A percentile compares a stretch with the other conserved stretches of the same genome.
Evolutionary conservation across 1,140 invertebrate species (phyloP).

Genomic region (Coelopa frigida): DNA sequence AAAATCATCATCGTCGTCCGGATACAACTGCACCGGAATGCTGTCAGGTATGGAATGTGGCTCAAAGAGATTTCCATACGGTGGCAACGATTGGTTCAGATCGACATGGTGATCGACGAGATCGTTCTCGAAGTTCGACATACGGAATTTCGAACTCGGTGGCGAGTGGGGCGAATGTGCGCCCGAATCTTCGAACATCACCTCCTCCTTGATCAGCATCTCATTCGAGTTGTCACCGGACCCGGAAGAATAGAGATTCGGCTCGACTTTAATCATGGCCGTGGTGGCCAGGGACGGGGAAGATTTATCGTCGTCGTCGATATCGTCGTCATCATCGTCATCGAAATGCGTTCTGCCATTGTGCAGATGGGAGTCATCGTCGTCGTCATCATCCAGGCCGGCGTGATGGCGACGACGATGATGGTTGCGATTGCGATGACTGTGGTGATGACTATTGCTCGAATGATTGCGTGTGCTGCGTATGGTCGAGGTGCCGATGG

Average conservation of each 20-base stretch:
- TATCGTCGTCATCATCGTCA: constrained; percentile 40
- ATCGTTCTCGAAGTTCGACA: constrained; percentile 40
- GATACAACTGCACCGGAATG: constrained; percentile 40
- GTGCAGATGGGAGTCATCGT: constrained; percentile 24
- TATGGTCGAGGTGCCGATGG: constrained; percentile 33
- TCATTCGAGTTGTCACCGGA: constrained; percentile 42
- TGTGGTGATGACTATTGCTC: constrained; percentile 13
- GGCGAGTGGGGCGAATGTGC: constrained; percentile 33
- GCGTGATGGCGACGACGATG: constrained; percentile 41
- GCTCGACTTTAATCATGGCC: constrained; percentile 40
- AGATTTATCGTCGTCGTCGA: constrained; percentile 42
- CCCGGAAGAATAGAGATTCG: constrained; percentile 41
- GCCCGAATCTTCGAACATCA: constrained; percentile 37
- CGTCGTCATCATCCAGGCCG: constrained; percentile 38
- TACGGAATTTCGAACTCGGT: constrained; percentile 41
- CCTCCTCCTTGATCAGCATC: constrained; percentile 42
- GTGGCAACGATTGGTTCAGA: constrained; percentile 33
- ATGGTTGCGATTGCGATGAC: constrained; percentile 37
- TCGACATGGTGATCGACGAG: constrained; percentile 40
- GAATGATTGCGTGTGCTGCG: constrained; percentile 39
- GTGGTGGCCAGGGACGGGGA: constrained; percentile 43
- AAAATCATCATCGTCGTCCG: constrained; percentile 41
- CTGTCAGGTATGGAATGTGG: constrained; percentile 42
- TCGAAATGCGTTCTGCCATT: constrained; percentile 35
- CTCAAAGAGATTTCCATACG: constrained; percentile 41